Evolutionary conservation across 1,140 invertebrate genomes (phyloP).

Genomic region (Papilio glaucus): DNA sequence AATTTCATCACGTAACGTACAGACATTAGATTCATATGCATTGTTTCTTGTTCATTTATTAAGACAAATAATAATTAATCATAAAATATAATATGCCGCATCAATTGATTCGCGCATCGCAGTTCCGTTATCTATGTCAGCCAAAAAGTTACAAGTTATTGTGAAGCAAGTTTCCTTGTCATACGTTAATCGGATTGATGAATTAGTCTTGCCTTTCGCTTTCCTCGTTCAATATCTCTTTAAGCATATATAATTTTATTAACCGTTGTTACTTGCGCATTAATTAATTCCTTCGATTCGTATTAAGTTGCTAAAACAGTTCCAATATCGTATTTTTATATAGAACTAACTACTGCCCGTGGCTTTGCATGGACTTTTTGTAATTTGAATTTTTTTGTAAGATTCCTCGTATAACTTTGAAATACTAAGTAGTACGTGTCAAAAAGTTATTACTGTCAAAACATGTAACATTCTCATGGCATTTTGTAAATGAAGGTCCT

Average conservation of each 20-base stretch:
- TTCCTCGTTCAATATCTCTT: neutral
- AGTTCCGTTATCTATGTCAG: conserved; percentile 5
- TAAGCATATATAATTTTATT: neutral
- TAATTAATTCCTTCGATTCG: too few relatives aligned
- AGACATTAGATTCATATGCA: neutral
- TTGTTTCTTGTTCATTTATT: neutral
- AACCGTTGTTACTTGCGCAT: too few relatives aligned
- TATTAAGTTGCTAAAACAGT: too few relatives aligned
- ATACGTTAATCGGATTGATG: conserved; percentile 16
- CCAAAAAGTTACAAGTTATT: conserved; percentile 20
- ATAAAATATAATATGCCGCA: neutral
- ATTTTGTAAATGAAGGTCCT: too few relatives aligned
- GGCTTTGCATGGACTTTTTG: too few relatives aligned
- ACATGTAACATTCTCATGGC: too few relatives aligned
- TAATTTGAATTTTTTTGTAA: too few relatives aligned
- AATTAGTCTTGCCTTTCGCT: neutral
- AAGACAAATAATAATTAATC: neutral
- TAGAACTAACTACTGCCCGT: too few relatives aligned
- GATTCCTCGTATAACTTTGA: too few relatives aligned
- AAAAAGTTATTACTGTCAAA: too few relatives aligned
- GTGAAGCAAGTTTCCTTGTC: conserved; percentile 1
- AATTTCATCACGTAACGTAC: neutral
- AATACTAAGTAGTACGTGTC: too few relatives aligned
- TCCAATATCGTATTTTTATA: too few relatives aligned
- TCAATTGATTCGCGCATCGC: neutral